phyloP scores from a whole-genome alignment of 2,113 vertebrate genomes.

The Hippocampus abdominalis region DNA sequence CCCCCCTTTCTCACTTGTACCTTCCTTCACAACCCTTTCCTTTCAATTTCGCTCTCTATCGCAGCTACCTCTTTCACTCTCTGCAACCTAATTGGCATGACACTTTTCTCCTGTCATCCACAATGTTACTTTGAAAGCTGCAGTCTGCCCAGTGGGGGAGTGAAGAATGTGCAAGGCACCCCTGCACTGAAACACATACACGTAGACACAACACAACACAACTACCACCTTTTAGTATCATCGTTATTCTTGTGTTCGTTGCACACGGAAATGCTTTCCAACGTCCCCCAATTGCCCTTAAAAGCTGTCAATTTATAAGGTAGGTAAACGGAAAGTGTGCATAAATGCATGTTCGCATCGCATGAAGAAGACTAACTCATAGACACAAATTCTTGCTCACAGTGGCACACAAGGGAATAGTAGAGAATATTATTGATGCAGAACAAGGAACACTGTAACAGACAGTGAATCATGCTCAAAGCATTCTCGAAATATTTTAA shows the following conservation, averaged over 20 bases:
- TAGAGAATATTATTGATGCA: slow-evolving; percentile 18
- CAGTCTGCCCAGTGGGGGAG: slow-evolving; percentile 56
- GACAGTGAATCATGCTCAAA: slow-evolving; percentile 20
- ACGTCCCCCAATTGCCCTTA: slow-evolving; percentile 20
- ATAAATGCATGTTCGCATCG: slow-evolving; percentile 1
- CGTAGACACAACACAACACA: slow-evolving; percentile 45
- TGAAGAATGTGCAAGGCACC: slow-evolving; percentile 33
- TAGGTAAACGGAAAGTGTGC: slow-evolving; percentile 8
- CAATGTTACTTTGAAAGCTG: slow-evolving; percentile 57
- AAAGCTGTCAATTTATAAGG: slow-evolving; percentile 19
- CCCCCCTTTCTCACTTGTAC: slow-evolving; percentile 31
- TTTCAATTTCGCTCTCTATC: slow-evolving; percentile 24
- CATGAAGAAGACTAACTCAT: not conserved
- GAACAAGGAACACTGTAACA: slow-evolving; percentile 14
- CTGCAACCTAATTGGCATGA: slow-evolving; percentile 60
- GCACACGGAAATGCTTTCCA: slow-evolving; percentile 21
- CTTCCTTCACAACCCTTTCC: slow-evolving; percentile 22
- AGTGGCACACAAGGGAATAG: slow-evolving; percentile 3
- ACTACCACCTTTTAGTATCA: slow-evolving; percentile 33
- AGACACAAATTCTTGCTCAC: slow-evolving; percentile 4
- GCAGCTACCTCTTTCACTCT: slow-evolving; percentile 38
- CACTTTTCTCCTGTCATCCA: slow-evolving; percentile 57
- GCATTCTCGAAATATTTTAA: slow-evolving; percentile 65
- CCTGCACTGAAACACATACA: slow-evolving; percentile 43
- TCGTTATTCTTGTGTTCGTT: slow-evolving; percentile 55